Percentiles rank a stretch among this genome's conserved stretches.
These are phyloP conservation scores for Hirudinaria manillensis DNA, from an alignment of 2,888 invertebrate genomes.

Conservation along the genomic window DNA sequence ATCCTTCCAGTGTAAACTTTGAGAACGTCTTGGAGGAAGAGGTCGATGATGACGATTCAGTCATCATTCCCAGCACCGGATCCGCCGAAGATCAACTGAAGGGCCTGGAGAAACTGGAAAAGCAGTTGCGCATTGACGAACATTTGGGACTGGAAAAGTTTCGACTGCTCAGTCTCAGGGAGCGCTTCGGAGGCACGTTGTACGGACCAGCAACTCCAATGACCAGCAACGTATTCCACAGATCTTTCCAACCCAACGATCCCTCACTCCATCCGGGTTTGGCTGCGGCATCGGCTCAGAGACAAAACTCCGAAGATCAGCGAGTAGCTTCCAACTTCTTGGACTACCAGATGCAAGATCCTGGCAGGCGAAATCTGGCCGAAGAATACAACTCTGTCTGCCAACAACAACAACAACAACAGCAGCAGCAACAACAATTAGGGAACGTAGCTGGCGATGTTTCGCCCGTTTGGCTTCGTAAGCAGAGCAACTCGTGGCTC, in stretches of 20 bases:
- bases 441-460: background rate
- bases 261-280: background rate
- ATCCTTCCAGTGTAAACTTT: conserved; percentile 24
- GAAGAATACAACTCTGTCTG: background rate
- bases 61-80: background rate
- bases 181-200: conserved; percentile 2
- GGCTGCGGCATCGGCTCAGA: background rate
- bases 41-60: background rate
- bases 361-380: background rate
- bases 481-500: conserved; percentile 5
- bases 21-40: conserved; percentile 23
- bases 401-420: conserved; percentile 2
- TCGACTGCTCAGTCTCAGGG: conserved; percentile 3
- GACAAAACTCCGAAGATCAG: background rate
- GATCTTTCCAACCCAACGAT: background rate
- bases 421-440: background rate
- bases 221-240: background rate
- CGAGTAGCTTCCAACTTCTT: background rate
- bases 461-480: conserved; percentile 1
- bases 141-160: conserved; percentile 9
- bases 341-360: background rate
- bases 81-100: conserved; percentile 12
- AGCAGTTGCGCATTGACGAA: conserved; percentile 1
- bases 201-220: background rate
- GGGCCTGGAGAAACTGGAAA: conserved; percentile 9